Conservation (phyloP, 2,113 vertebrate genomes). For the Heptranchias perlo region DNA sequence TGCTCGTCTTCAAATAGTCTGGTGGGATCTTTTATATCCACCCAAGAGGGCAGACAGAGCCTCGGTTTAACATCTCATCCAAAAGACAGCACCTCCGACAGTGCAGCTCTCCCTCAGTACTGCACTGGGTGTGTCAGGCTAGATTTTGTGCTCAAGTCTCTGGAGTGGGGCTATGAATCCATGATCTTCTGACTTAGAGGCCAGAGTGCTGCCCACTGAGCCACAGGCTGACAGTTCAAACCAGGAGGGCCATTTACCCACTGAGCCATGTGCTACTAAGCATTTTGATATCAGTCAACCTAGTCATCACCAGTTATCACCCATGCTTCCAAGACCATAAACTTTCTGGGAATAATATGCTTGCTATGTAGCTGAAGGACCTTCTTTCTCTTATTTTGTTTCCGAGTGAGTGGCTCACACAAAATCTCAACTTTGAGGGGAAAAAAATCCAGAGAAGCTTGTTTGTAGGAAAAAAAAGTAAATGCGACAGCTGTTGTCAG, state of each 20-base stretch:
- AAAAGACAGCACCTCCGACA: neutral
- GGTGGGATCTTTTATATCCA: neutral
- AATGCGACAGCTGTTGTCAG: slow-evolving; percentile 75
- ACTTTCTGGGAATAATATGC: too few relatives aligned
- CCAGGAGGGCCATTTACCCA: too few relatives aligned
- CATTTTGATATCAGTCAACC: too few relatives aligned
- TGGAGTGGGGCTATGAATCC: neutral
- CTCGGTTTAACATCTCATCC: neutral
- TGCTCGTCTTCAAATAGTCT: neutral
- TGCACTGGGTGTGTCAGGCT: neutral
- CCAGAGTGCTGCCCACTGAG: neutral
- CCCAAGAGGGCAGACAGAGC: neutral
- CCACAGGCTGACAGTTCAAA: neutral
- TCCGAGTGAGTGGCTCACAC: neutral
- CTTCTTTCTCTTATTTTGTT: neutral
- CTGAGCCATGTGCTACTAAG: too few relatives aligned
- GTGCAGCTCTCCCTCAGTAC: neutral
- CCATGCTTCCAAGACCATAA: too few relatives aligned
- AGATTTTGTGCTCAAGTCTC: neutral
- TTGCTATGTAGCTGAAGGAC: neutral
- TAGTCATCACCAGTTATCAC: too few relatives aligned
- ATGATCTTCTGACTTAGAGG: neutral
- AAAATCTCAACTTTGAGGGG: neutral
- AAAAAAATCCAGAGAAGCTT: neutral
- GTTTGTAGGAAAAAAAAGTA: neutral